Conservation (phyloP, 2,113 vertebrate species). For the Bos taurus region ARS-UCD2.0 NC_037329.1:91532001-91532500, state of each 20-base stretch:
- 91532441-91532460: slow-evolving; percentile 1
- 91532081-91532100: background rate
- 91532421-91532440: background rate
- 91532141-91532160: background rate
- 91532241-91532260: background rate
- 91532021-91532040: background rate
- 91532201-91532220: background rate
- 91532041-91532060: background rate
- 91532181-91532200: background rate
- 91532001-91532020: background rate
- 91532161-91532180: background rate
- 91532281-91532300: background rate
- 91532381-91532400: background rate
- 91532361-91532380: background rate
- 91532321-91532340: background rate
- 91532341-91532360: background rate
- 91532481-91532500: background rate
- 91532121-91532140: background rate
- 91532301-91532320: background rate
- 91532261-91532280: background rate
- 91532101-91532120: background rate
- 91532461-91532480: background rate
- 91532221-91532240: background rate
- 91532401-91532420: background rate
- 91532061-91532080: background rate